Evolutionary conservation across 2,888 invertebrate genomes (phyloP), one percentile per base, ranked within the genome.

Genomic region (Urechis unicinctus): DNA sequence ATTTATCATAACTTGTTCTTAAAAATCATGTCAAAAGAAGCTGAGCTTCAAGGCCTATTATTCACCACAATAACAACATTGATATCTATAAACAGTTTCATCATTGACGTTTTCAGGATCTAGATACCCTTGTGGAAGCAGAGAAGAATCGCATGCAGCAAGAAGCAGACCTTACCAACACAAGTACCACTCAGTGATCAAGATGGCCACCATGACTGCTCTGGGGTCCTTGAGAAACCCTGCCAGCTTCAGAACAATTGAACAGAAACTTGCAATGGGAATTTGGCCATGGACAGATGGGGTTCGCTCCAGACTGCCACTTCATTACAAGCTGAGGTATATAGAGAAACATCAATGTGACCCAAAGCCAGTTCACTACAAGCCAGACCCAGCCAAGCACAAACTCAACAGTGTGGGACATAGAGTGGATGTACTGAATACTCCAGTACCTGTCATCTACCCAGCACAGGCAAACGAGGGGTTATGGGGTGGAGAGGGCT

Each of bases 401-500:
- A 60, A 44, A 6, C 43, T 62, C 9, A 60, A 66, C 46, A 47
- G 56, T 50, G 50, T 43, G 42, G 60, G 62, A 17, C 24, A 28
- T 9, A 58, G 52, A 47, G 4, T 28, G n/a, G 26, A 24, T 30
- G 56, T 56, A 5, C 67, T 73, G 57, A 73, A 77, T 62, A 65
- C 67, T 25, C 74, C 76, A 4, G 78, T 96, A 30, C 89, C 88
- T 1, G 70, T 93, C 1, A 83, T 84, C 61, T 87, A 85, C 74
- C 89, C 95, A 0, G 81, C 83, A 42, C 91, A 96, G 80, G 81
- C 87, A 55, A 81, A 95, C 73, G 70, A 85, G 46, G 95, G 95
- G 31, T 82, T 98, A 62, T 97, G 96, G 96, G 97, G 95, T 61
- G 97, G 97, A 6, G 98, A 98, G 81, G 91, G 87, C 31, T 83